phyloP scores from a whole-genome alignment of 2,888 invertebrate genomes.

The Meghimatium bilineatum region DNA sequence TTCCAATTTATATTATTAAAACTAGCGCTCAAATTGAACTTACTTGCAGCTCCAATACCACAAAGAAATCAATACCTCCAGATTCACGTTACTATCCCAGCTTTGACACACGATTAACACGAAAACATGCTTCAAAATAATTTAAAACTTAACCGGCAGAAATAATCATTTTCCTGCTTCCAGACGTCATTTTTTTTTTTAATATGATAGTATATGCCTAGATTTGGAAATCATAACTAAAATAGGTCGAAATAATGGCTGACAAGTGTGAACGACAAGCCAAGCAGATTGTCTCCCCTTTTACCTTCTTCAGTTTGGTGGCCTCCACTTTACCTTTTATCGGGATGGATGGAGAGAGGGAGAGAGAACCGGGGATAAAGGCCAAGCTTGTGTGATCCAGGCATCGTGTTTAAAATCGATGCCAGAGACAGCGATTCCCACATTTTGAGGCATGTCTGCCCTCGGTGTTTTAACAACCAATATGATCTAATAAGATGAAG shows the following conservation, averaged over 20 bases:
- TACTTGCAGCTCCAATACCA: no score
- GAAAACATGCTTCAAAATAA: not conserved
- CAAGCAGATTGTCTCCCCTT: not conserved
- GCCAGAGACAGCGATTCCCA: not conserved
- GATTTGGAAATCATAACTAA: not conserved
- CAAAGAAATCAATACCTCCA: no score
- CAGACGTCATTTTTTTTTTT: not conserved
- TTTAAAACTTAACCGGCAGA: not conserved
- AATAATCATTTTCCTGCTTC: not conserved
- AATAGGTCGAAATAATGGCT: conserved; percentile 3
- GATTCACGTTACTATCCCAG: not conserved
- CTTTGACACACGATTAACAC: not conserved
- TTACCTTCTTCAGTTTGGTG: not conserved
- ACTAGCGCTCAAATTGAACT: no score
- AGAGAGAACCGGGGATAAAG: not conserved
- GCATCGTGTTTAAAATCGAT: conserved; percentile 6
- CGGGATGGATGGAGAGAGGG: not conserved
- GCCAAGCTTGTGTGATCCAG: not conserved
- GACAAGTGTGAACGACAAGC: not conserved
- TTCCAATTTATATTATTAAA: no score
- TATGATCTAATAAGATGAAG: no score
- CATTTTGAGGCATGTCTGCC: no score
- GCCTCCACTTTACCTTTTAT: not conserved
- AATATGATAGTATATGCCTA: not conserved
- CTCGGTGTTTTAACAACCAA: no score